Evolutionary conservation across 2,888 invertebrate species (phyloP).

Genomic region (Selenia dentaria): DNA sequence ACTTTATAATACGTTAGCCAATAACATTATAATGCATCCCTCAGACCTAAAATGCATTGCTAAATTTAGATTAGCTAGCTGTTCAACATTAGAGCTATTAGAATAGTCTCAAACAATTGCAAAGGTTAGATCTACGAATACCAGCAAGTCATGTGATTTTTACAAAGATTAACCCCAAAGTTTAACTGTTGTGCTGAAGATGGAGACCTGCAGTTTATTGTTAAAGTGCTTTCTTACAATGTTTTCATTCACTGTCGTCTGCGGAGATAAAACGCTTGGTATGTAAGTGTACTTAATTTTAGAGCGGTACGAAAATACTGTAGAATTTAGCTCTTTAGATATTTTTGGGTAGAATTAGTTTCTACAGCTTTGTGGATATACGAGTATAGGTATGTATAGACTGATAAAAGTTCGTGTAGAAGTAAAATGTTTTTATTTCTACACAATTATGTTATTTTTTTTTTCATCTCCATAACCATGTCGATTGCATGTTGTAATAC

Average conservation of each 20-base stretch:
- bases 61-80: slow-evolving; percentile 42
- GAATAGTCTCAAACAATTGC: slow-evolving; percentile 43
- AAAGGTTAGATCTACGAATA: slow-evolving; percentile 15
- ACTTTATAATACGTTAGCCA: no score
- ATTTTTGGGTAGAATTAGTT: no score
- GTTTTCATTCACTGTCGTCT: slow-evolving; percentile 7
- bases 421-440: no score
- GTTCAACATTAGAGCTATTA: slow-evolving; percentile 39
- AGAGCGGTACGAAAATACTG: no score
- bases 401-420: no score
- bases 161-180: slow-evolving; percentile 1
- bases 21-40: slow-evolving; percentile 13
- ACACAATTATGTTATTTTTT: no score
- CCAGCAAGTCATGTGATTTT: slow-evolving; percentile 7
- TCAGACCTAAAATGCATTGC: slow-evolving; percentile 25
- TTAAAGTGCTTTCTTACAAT: slow-evolving; percentile 14
- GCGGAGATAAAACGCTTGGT: slow-evolving; percentile 29
- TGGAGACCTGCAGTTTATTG: slow-evolving; percentile 11
- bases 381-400: no score
- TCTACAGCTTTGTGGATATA: no score
- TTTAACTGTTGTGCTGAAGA: slow-evolving; percentile 2
- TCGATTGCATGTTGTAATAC: no score
- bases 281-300: slow-evolving; percentile 16
- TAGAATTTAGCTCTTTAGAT: neutral
- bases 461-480: no score